Percentiles rank a stretch among this genome's conserved stretches.
Conservation (phyloP, 2,113 vertebrate genomes). For the Hiodon alosoides region DNA sequence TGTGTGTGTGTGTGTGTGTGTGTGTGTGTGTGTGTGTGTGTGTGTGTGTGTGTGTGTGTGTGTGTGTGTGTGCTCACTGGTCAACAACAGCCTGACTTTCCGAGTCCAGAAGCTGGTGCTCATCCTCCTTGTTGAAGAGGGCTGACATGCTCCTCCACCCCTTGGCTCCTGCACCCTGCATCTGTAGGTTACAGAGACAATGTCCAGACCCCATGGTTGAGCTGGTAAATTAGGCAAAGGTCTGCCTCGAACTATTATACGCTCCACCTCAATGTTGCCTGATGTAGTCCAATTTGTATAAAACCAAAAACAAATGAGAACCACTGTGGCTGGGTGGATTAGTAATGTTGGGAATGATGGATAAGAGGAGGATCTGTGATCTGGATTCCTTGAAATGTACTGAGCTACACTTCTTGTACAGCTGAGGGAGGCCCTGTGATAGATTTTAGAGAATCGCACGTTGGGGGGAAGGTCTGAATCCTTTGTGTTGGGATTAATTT, state of each 20-base stretch:
- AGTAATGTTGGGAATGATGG: no score
- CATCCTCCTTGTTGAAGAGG: conserved; percentile 84
- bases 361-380: no score
- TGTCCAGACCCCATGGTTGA: not conserved
- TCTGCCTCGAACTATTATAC: not conserved
- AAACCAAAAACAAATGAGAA: no score
- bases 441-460: no score
- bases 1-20: not conserved
- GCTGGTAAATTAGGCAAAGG: not conserved
- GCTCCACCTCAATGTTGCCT: no score
- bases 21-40: no score
- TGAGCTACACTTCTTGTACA: no score
- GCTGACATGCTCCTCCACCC: conserved; percentile 81
- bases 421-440: no score
- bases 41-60: not conserved
- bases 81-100: conserved; percentile 69
- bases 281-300: no score
- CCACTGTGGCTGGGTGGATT: no score
- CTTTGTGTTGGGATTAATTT: not conserved
- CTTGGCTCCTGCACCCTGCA: conserved; percentile 80
- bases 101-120: conserved; percentile 75
- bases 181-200: conserved; percentile 45
- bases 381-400: no score
- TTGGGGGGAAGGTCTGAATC: not conserved
- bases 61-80: conserved; percentile 68